Evolutionary conservation across 2,888 invertebrate species (phyloP), one percentile per base, ranked within the genome.

Genomic region (Acholoe squamosa): DNA sequence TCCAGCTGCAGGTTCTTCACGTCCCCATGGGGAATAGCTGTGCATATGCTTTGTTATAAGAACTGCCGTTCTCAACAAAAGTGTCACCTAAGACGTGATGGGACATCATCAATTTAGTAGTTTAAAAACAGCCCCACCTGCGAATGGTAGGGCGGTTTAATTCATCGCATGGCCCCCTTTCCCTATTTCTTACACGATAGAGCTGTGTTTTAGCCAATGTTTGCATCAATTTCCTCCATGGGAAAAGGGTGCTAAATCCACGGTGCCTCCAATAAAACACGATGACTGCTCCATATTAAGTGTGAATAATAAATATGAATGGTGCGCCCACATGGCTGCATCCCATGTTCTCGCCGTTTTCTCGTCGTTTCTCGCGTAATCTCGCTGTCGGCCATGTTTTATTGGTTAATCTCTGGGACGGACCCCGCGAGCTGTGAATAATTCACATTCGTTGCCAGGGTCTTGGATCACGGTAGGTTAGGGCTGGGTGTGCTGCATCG

Each of bases 381-480:
- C 71, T 71, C 28, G 71, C 71, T 28, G 3, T 28, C 28, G n/a
- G 71, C 71, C 71, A 25, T 71, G 71, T 71, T 71, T 71, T 71
- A 71, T 71, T 71, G 71, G 71, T 71, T 71, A 71, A 71, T 71
- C 71, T 71, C 71, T 71, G 14, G 71, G 71, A 28, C 71, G 71
- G 71, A 71, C 71, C 25, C 25, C 1, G 25, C 14, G 71, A 71
- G 71, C 28, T 25, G 71, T 71, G 31, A 71, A 71, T 71, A 71
- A 71, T 71, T 71, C 71, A 71, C 71, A 71, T 71, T 61, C 3
- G 71, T 71, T 71, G 28, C 31, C 3, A 7, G 25, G 71, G 71
- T 71, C 71, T 25, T 71, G 71, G 28, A 71, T 71, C 71, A 71
- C 71, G 31, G 28, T 71, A 71, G 31, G 71, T 71, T 71, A 61